Base-by-base conservation (phyloP, 2,888 invertebrate species). In the Pelosia muscerda region DNA sequence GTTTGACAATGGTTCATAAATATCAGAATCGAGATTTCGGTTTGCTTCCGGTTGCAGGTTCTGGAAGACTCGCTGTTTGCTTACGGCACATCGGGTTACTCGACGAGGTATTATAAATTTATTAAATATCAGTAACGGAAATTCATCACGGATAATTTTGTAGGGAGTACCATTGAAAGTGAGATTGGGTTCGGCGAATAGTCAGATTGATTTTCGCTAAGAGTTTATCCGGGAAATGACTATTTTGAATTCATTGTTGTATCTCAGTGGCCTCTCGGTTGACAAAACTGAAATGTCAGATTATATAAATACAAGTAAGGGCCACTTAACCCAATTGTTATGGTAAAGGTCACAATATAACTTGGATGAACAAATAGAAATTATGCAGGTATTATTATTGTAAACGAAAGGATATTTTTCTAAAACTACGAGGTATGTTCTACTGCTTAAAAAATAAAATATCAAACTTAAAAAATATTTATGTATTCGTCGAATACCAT, bases 401-500 rank as follows among this genome's bases (percentile, higher is more conserved):
- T 15, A 59, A 59, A 15, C 15, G 15, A 34, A 34, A 38, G 19
- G 38, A 1, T 25, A 49, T 31, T 62, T 2, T 25, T 53, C 49
- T 53, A 38, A 59, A 56, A 53, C 59, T 59, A 59, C 53, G 26
- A 54, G 56, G 54, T 42, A n/a, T 58, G 22, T 34, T 69, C 64
- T 66, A 74, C 62, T 62, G 62, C 59, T 57, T 71, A 64, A 56
- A 38, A 81, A 81, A 81, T 81, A 81, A 81, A 81, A 81, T 82
- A 74, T 78, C 75, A 76, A 42, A 63, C 2, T 25, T 61, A 63
- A 65, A 71, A 82, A 76, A 70, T 70, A 76, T 69, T 57, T 25
- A 67, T 81, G 80, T 81, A 82, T 81, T 82, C 71, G 66, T 60
- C 72, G 68, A 81, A 80, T 78, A 78, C 13, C 23, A 23, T 25